Conservation (phyloP, 1,140 invertebrate species). For the Drosophila arawakana region DNA sequence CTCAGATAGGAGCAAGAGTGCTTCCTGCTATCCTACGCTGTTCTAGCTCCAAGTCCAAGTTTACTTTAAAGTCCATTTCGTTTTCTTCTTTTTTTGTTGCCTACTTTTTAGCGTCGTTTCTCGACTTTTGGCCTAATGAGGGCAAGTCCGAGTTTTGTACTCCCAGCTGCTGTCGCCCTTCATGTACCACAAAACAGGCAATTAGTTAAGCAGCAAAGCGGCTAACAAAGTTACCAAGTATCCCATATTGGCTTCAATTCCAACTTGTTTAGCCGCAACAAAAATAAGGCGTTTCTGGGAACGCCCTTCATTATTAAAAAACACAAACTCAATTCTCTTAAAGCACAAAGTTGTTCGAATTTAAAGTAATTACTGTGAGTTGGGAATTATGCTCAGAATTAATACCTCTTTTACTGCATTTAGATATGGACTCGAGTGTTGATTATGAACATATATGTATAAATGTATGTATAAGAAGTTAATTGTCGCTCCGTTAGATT, state of each 20-base stretch:
- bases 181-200: conserved; percentile 20
- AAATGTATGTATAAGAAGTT: too few species aligned
- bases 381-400: too few species aligned
- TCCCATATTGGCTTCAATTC: conserved; percentile 29
- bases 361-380: too few species aligned
- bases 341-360: not conserved
- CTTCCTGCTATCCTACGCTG: not conserved
- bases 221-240: conserved; percentile 32
- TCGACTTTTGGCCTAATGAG: conserved; percentile 37
- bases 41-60: conserved; percentile 22
- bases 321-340: not conserved
- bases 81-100: conserved; percentile 4
- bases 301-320: not conserved
- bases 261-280: not conserved
- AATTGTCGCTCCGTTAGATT: too few species aligned
- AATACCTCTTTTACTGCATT: too few species aligned
- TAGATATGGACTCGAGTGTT: too few species aligned
- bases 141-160: conserved; percentile 4
- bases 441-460: too few species aligned
- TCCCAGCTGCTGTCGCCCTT: not conserved
- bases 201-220: conserved; percentile 40
- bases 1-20: not conserved
- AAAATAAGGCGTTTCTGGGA: not conserved
- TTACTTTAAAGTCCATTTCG: conserved; percentile 39
- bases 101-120: not conserved